These are phyloP conservation scores for Selene dorsalis DNA, from an alignment of 2,797 vertebrate species.

Conservation along the genomic window DNA sequence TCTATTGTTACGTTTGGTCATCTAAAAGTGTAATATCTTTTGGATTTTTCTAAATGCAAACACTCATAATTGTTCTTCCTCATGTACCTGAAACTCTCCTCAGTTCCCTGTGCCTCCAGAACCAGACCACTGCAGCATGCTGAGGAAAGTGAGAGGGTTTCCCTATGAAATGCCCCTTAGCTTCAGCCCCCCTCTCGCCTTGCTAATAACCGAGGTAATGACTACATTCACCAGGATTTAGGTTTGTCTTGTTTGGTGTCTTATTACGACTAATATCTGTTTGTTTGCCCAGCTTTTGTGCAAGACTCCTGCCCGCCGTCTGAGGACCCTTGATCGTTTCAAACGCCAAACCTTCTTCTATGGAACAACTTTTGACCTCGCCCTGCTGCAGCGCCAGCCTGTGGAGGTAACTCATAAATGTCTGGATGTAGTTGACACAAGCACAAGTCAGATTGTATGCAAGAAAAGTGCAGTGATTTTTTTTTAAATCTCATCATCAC, in stretches of 20 bases:
- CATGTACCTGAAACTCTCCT: background rate
- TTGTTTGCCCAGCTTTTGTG: constrained; percentile 87
- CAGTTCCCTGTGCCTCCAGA: constrained; percentile 91
- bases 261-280: background rate
- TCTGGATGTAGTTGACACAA: background rate
- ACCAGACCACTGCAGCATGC: constrained; percentile 89
- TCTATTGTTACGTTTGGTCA: background rate
- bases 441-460: background rate
- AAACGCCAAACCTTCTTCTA: constrained; percentile 90
- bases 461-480: background rate
- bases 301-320: constrained; percentile 85
- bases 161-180: constrained; percentile 83
- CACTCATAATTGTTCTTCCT: background rate
- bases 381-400: constrained; percentile 89
- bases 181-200: constrained; percentile 84
- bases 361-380: constrained; percentile 88
- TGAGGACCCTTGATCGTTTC: constrained; percentile 90
- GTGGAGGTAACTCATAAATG: constrained; percentile 73
- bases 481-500: background rate
- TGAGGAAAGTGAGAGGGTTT: constrained; percentile 86
- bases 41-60: background rate
- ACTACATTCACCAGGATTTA: background rate
- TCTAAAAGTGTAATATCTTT: background rate
- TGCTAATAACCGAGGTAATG: constrained; percentile 90
- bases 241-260: background rate